Evolutionary conservation across 2,888 invertebrate genomes (phyloP), one percentile per base, ranked within the genome.

Genomic region (Eulithis testata): DNA sequence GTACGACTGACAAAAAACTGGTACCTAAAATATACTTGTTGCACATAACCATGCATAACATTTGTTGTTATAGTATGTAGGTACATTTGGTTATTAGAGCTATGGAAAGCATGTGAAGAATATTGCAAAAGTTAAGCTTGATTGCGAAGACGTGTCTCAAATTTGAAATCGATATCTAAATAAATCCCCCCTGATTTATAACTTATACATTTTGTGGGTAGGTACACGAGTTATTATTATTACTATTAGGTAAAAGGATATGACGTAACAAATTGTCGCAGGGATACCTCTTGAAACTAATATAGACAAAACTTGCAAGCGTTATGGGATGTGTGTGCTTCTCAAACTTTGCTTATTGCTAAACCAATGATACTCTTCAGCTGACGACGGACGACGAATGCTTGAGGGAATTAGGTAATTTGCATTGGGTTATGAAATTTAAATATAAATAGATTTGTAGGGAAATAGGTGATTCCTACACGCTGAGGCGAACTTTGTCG

Each of bases 271-370:
- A 9, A 40, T 40, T 44, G 55, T 62, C 55, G 11, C 7, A 8
- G 40, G 9, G 50, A 11, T 49, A 45, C 54, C 62, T 55, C 31
- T 21, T 40, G 40, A 31, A 68, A 63, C 63, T 57, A 60, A 65
- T 55, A 64, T 56, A 53, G 60, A 57, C 56, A 60, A 47, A 64
- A 65, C 65, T 65, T 56, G 37, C 51, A 43, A 45, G 45, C 47
- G 47, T 57, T 52, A 60, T 60, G 65, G 60, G 60, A 60, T 54
- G 37, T 60, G 55, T 43, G 2, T 40, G 51, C 31, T 44, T 56
- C 61, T 60, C 37, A 63, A 69, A 69, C 64, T 69, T 69, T 69
- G 45, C 62, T 64, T 66, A 69, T 69, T 69, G 60, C 61, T 50
- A 60, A 69, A 64, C 69, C 63, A 65, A 69, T 60, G 54, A 47